Evolutionary conservation across 1,140 invertebrate species (phyloP), one percentile per base, ranked within the genome.

Genomic region (Ips typographus): DNA sequence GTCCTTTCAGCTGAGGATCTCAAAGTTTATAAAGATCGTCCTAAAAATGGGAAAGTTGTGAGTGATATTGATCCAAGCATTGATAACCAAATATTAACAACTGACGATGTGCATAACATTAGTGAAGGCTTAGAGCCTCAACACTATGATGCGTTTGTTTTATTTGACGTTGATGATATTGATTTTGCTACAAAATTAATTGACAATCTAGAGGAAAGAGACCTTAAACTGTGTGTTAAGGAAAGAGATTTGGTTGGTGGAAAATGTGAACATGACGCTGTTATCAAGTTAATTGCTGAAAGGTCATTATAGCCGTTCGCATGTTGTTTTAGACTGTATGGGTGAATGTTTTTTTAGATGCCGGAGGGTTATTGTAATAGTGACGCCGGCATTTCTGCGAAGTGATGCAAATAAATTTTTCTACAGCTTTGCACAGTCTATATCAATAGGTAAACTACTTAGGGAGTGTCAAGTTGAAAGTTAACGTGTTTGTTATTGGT

Each of bases 381-480:
- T 91, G 52, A 91, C 91, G 1, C 85, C 89, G 1, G 85, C 84
- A 68, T 93, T 93, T 80, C 77, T 92, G 2, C 78, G 85, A 70
- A 90, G 89, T 75, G 79, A 86, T 6, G 87, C 85, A 40, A 91
- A 91, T 71, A 84, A 84, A 64, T 94, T 90, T 79, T 87, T 91
- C 71, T 81, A 89, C 1, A 87, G 87, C 67, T 90, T 88, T 77
- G 89, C 90, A 39, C 90, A 92, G 78, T 89, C 89, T 4, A 78
- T 90, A 69, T 87, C 87, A 73, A 89, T 94, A 65, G 86, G 89
- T 91, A 81, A 82, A 80, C 71, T 22, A 22, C 22, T 22, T 22
- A 22, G 22, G 22, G 22, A 22, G 39, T 43, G 4, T 44, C 0
- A 41, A 56, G 2, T 3, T 56, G 2, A 36, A 56, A 7, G 7